phyloP scores from a whole-genome alignment of 1,140 invertebrate genomes.

The Lucilia sericata region DNA sequence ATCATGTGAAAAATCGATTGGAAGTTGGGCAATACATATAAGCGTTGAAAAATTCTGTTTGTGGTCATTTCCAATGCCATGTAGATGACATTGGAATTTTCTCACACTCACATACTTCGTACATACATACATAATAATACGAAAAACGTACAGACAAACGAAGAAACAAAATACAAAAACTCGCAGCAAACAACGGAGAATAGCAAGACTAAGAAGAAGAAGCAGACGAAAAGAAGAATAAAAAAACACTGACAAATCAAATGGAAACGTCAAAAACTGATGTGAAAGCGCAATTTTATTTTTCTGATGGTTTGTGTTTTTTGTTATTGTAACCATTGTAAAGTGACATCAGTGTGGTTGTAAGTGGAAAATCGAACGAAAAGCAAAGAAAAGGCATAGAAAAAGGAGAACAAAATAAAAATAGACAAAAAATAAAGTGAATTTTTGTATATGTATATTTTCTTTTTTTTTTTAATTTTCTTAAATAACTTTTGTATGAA shows the following conservation, averaged over 20 bases:
- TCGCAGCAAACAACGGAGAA: not conserved
- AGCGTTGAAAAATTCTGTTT: conserved; percentile 12
- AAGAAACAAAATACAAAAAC: conserved; percentile 3
- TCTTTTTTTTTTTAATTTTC: not conserved
- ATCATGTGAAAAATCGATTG: conserved; percentile 68
- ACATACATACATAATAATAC: not conserved
- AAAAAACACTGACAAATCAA: not conserved
- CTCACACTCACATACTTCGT: not conserved
- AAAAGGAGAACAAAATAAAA: conserved; percentile 21
- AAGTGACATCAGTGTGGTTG: conserved; percentile 42
- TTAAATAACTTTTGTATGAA: not conserved
- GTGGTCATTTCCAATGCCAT: conserved; percentile 37
- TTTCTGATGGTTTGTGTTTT: not conserved
- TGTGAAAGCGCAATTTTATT: conserved; percentile 34
- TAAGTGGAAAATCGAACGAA: not conserved
- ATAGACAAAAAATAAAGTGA: not conserved
- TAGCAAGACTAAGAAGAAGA: not conserved
- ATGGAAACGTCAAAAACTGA: not conserved
- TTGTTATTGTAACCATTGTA: conserved; percentile 23
- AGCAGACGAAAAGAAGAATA: not conserved
- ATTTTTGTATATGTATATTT: not conserved
- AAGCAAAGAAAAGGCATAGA: not conserved
- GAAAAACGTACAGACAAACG: conserved; percentile 9
- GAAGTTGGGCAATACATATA: conserved; percentile 50
- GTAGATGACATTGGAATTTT: conserved; percentile 42